A percentile compares a stretch with the other conserved stretches of the same genome.
Evolutionary conservation across 1,140 invertebrate genomes (phyloP).

Genomic region (Micrasema minimum): DNA sequence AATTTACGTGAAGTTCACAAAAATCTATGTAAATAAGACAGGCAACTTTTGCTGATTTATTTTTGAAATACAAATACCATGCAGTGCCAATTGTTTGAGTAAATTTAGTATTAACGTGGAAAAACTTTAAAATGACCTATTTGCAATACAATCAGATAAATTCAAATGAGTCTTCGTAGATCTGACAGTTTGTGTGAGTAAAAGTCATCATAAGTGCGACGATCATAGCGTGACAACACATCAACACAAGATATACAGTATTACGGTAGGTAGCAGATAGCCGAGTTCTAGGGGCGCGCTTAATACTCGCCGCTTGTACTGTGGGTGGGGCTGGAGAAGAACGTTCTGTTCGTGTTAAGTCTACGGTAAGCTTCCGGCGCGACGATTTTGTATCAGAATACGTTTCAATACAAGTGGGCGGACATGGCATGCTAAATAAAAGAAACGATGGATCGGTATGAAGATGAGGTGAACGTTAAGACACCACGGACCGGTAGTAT

Average conservation of each 20-base stretch:
- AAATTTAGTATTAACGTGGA: too few species aligned
- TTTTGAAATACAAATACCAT: too few species aligned
- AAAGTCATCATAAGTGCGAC: constrained; percentile 27
- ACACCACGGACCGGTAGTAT: constrained; percentile 31
- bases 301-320: constrained; percentile 24
- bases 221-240: constrained; percentile 31
- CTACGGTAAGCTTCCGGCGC: not conserved
- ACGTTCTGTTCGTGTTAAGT: not conserved
- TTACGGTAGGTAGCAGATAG: constrained; percentile 21
- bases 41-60: too few species aligned
- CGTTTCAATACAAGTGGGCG: constrained; percentile 16
- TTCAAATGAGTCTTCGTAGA: not conserved
- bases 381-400: constrained; percentile 1
- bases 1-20: too few species aligned
- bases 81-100: too few species aligned
- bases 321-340: not conserved
- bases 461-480: constrained; percentile 10
- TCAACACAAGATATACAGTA: constrained; percentile 1
- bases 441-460: constrained; percentile 22
- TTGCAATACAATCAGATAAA: too few species aligned
- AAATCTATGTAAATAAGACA: too few species aligned
- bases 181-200: constrained; percentile 17
- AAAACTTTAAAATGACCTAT: too few species aligned
- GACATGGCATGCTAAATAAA: constrained; percentile 28
- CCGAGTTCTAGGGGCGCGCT: constrained; percentile 54